phyloP scores from a whole-genome alignment of 2,797 vertebrate genomes.

The Acanthiza pusilla region DNA sequence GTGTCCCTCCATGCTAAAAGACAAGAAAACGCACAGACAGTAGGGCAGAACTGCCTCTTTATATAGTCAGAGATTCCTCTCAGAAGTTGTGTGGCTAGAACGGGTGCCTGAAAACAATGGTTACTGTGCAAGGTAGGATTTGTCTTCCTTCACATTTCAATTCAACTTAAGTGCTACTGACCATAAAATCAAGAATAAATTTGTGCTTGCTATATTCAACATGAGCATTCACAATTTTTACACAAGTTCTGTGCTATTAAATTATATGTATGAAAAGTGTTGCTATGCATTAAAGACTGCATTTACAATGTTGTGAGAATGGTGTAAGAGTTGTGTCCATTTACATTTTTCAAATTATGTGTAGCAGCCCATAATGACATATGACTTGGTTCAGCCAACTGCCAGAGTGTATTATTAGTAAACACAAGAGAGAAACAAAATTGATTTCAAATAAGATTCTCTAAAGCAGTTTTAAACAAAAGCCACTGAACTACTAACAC shows the following conservation, averaged over 20 bases:
- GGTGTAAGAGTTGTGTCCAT: not conserved
- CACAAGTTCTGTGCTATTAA: not conserved
- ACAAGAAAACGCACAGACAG: not conserved
- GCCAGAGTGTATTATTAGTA: not conserved
- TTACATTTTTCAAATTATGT: not conserved
- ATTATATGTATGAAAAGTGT: not conserved
- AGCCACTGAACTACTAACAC: not conserved
- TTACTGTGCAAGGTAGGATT: not conserved
- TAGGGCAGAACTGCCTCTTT: not conserved
- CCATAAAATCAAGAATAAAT: not conserved
- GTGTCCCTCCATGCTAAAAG: not conserved
- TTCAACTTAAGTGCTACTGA: not conserved
- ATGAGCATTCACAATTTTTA: not conserved
- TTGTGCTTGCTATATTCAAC: not conserved
- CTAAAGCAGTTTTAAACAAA: not conserved
- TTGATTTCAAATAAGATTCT: not conserved
- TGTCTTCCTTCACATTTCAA: not conserved
- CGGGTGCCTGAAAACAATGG: not conserved
- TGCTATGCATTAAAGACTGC: not conserved
- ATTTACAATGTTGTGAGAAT: not conserved
- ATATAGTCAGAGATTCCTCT: not conserved
- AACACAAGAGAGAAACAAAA: not conserved
- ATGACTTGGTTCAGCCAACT: not conserved
- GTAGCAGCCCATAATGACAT: not conserved
- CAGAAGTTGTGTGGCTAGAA: not conserved